Conservation (phyloP, 2,888 invertebrate genomes). For the Ectobius pallidus region DNA sequence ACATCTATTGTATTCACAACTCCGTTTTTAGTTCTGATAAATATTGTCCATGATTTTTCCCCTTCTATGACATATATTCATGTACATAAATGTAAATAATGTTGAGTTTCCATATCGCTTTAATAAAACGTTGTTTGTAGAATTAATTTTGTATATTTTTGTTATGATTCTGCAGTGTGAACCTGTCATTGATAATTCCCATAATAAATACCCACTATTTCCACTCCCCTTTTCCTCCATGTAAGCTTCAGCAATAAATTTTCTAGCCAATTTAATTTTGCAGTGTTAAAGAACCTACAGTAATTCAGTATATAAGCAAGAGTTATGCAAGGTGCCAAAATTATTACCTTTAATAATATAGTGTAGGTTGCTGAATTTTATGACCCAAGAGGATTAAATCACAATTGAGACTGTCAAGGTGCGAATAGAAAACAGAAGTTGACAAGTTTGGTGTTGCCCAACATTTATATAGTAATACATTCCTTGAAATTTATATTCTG, state of each 20-base stretch:
- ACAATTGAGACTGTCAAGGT: no score
- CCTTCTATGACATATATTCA: conserved; percentile 30
- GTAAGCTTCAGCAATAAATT: not conserved
- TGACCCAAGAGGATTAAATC: no score
- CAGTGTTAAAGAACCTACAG: no score
- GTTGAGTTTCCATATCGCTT: conserved; percentile 67
- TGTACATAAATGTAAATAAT: conserved; percentile 56
- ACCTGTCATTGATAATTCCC: conserved; percentile 3
- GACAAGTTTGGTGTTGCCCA: no score
- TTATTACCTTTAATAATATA: no score
- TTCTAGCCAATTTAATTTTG: not conserved
- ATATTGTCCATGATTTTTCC: conserved; percentile 21
- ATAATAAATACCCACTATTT: no score
- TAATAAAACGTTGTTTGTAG: conserved; percentile 65
- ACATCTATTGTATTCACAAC: conserved; percentile 1
- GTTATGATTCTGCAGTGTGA: not conserved
- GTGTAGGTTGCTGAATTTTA: no score
- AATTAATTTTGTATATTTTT: conserved; percentile 50
- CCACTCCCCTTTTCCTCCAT: not conserved
- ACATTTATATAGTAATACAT: no score
- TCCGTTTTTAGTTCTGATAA: conserved; percentile 20
- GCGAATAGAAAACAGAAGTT: no score
- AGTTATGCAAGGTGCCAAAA: no score
- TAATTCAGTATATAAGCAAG: no score
- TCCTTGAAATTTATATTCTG: no score